phyloP scores from a whole-genome alignment of 1,140 invertebrate species.

The Danaus melanippus region DNA sequence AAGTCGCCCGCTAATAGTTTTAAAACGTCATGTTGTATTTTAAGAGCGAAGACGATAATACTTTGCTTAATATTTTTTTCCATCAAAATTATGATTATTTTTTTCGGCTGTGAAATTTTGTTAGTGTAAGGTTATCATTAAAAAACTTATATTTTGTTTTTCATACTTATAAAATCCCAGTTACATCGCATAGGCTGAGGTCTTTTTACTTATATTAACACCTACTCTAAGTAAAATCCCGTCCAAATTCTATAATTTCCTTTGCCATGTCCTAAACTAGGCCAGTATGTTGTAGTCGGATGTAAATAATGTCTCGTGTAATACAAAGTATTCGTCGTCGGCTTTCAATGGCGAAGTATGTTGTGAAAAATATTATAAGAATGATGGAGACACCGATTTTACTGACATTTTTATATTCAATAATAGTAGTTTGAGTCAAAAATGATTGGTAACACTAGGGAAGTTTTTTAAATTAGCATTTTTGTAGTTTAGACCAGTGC shows the following conservation, averaged over 20 bases:
- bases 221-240: conserved; percentile 35
- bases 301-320: conserved; percentile 6
- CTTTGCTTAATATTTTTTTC: conserved; percentile 14
- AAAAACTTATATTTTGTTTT: conserved; percentile 11
- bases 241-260: conserved; percentile 31
- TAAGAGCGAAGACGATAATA: conserved; percentile 3
- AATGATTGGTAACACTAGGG: too few species aligned
- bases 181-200: conserved; percentile 3
- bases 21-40: conserved; percentile 1
- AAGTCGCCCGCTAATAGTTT: neutral
- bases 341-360: too few species aligned
- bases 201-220: conserved; percentile 24
- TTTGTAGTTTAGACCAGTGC: conserved; percentile 13
- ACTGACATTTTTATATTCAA: too few species aligned
- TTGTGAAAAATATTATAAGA: too few species aligned
- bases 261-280: conserved; percentile 16
- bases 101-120: conserved; percentile 47
- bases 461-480: conserved; percentile 11
- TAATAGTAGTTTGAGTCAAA: too few species aligned
- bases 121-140: conserved; percentile 32
- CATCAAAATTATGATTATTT: conserved; percentile 42
- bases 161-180: conserved; percentile 21
- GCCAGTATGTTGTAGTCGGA: conserved; percentile 19
- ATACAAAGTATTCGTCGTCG: too few species aligned
- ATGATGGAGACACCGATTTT: too few species aligned